A percentile compares a stretch with the other conserved stretches of the same genome.
phyloP scores from a whole-genome alignment of 2,797 vertebrate species.

The Eurystomus glaucurus region DNA sequence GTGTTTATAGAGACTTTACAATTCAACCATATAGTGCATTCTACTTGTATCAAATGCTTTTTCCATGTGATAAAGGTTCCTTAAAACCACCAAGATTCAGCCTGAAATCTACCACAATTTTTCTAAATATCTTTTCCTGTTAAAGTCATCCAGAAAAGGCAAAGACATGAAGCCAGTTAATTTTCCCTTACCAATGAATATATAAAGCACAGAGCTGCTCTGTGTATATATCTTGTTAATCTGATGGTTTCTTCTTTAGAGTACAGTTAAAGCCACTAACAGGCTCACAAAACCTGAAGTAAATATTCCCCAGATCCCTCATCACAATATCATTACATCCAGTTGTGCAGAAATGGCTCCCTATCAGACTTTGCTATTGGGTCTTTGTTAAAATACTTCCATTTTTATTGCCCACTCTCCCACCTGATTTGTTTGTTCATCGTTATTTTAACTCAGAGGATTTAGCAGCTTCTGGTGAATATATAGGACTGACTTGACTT shows the following conservation, averaged over 20 bases:
- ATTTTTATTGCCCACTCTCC: neutral
- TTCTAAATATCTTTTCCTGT: neutral
- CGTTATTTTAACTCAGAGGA: slow-evolving; percentile 16
- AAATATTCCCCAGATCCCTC: neutral
- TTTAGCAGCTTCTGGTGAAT: neutral
- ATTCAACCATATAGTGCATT: neutral
- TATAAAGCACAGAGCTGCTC: neutral
- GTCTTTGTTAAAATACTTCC: neutral
- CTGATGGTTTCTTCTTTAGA: neutral
- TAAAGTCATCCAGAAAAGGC: neutral
- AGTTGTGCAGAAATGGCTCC: neutral
- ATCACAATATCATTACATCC: neutral
- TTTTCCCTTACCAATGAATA: neutral
- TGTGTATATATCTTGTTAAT: neutral
- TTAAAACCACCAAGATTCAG: neutral
- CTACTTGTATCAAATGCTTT: neutral
- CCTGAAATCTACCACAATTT: neutral
- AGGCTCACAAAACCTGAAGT: neutral
- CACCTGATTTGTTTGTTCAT: neutral
- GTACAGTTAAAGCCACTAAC: neutral
- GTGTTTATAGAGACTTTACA: neutral
- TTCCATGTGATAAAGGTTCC: neutral
- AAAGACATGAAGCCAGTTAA: neutral
- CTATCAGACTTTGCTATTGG: neutral
- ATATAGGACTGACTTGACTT: neutral